These are phyloP conservation scores for Epizoanthus rinbou DNA, from an alignment of 92 coral and sea anemone species.

Conservation along the genomic window DNA sequence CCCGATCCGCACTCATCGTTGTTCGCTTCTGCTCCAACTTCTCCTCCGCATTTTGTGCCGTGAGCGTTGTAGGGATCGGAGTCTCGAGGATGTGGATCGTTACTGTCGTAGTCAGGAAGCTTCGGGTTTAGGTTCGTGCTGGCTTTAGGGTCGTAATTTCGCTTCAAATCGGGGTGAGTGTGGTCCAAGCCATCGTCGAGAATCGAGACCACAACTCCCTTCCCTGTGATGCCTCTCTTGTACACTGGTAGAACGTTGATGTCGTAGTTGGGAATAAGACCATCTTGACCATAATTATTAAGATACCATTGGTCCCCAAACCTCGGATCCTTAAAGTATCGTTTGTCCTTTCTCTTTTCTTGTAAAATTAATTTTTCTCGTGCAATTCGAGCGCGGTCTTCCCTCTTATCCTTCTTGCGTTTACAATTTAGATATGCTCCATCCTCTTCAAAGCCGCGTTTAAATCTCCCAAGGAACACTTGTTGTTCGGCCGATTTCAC, in stretches of 20 bases:
- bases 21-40: conserved; percentile 89
- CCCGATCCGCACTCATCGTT: conserved; percentile 93
- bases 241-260: conserved; percentile 82
- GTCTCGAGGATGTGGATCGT: conserved; percentile 87
- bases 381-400: conserved; percentile 40
- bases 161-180: conserved; percentile 81
- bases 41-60: conserved; percentile 96
- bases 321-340: conserved; percentile 76
- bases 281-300: conserved; percentile 72
- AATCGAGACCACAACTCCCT: conserved; percentile 82
- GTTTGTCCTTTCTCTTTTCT: conserved; percentile 53
- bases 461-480: conserved; percentile 69
- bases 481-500: conserved; percentile 86
- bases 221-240: conserved; percentile 84
- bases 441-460: conserved; percentile 61
- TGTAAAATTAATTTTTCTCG: conserved; percentile 47
- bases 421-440: not conserved
- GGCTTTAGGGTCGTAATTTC: conserved; percentile 89
- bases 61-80: conserved; percentile 91
- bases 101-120: conserved; percentile 15
- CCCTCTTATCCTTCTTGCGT: conserved; percentile 26
- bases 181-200: conserved; percentile 92
- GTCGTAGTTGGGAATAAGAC: conserved; percentile 61
- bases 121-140: conserved; percentile 79
- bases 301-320: conserved; percentile 82